Percentiles rank a stretch among this genome's conserved stretches.
These are phyloP conservation scores for Heteromyza rotundicornis DNA, from an alignment of 2,888 invertebrate species.

Conservation along the genomic window DNA sequence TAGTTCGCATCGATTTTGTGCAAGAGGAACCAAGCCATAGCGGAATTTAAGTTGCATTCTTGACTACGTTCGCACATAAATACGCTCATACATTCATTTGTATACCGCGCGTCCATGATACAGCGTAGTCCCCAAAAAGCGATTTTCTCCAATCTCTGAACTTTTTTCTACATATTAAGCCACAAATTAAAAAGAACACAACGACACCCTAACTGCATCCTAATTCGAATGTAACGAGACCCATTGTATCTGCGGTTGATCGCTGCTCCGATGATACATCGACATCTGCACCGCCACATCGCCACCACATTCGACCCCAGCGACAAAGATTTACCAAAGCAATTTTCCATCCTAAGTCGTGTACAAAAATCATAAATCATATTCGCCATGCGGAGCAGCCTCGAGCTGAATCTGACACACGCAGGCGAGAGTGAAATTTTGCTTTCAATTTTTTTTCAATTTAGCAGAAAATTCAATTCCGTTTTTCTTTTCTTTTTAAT, in stretches of 20 bases:
- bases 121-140: no score
- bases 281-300: background rate
- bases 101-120: no score
- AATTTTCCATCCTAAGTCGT: conserved; percentile 24
- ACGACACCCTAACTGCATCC: conserved; percentile 15
- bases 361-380: conserved; percentile 32
- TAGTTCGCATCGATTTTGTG: no score
- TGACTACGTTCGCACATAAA: no score
- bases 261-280: background rate
- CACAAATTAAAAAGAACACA: no score
- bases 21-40: no score
- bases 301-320: conserved; percentile 1
- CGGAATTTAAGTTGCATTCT: no score
- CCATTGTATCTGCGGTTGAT: conserved; percentile 18
- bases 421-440: conserved; percentile 6
- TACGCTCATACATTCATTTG: no score
- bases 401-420: conserved; percentile 14
- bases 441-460: conserved; percentile 24
- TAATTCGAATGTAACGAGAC: conserved; percentile 23
- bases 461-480: conserved; percentile 35
- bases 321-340: conserved; percentile 21
- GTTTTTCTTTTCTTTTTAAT: conserved; percentile 31
- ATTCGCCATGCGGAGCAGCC: conserved; percentile 13
- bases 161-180: no score
- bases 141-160: no score